A percentile compares a stretch with the other conserved stretches of the same genome.
phyloP scores from a whole-genome alignment of 2,113 vertebrate species.

The Xyrauchen texanus region DNA sequence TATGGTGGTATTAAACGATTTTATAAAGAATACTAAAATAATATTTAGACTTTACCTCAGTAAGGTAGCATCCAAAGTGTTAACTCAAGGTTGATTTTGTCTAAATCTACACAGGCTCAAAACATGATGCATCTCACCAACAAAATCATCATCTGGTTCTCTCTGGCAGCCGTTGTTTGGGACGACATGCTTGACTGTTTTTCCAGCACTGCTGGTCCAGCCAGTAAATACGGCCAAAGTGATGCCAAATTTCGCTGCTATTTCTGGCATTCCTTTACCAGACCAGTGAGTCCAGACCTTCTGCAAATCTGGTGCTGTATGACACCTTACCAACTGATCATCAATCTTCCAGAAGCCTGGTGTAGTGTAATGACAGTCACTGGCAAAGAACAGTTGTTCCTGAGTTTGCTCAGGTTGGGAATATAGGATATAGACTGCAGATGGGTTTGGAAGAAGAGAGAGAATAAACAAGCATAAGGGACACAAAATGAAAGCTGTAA shows the following conservation, averaged over 20 bases:
- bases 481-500: not conserved
- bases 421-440: constrained; percentile 7
- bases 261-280: constrained; percentile 80
- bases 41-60: too few species aligned
- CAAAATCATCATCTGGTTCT: constrained; percentile 72
- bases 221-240: constrained; percentile 79
- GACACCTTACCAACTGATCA: constrained; percentile 88
- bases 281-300: constrained; percentile 91
- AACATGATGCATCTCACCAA: not conserved
- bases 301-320: constrained; percentile 87
- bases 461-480: not conserved
- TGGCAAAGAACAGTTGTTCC: not conserved
- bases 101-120: too few species aligned
- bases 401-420: not conserved
- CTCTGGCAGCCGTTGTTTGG: constrained; percentile 80
- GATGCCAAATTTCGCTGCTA: too few species aligned
- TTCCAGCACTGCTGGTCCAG: constrained; percentile 84
- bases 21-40: too few species aligned
- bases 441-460: constrained; percentile 3
- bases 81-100: too few species aligned
- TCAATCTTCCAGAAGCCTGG: constrained; percentile 79
- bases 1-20: too few species aligned
- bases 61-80: too few species aligned
- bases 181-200: constrained; percentile 84
- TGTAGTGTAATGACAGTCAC: constrained; percentile 5